These are phyloP conservation scores for Amiota minor DNA, from an alignment of 2,888 invertebrate genomes.

Conservation along the genomic window DNA sequence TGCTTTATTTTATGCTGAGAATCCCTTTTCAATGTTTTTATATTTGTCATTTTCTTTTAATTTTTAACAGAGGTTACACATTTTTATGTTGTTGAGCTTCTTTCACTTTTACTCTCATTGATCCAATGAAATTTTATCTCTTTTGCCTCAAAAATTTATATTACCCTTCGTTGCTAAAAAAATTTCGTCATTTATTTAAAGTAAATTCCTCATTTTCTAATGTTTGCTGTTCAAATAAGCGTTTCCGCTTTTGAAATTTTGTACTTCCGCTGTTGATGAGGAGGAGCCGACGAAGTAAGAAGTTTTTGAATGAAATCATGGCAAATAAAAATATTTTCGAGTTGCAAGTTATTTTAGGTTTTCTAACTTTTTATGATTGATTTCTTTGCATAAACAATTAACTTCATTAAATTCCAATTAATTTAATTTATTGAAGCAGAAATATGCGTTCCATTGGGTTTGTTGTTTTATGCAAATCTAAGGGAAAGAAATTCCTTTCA, in stretches of 20 bases:
- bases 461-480: constrained; percentile 54
- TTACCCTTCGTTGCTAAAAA: constrained; percentile 12
- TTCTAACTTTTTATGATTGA: constrained; percentile 40
- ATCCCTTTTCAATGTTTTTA: neutral
- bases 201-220: neutral
- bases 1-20: constrained; percentile 13
- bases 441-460: constrained; percentile 66
- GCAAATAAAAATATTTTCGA: neutral
- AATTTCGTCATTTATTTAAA: neutral
- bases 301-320: constrained; percentile 19
- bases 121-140: constrained; percentile 42
- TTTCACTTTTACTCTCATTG: neutral
- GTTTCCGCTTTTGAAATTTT: constrained; percentile 29
- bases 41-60: constrained; percentile 56
- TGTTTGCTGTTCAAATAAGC: neutral
- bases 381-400: constrained; percentile 56
- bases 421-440: constrained; percentile 66
- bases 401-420: constrained; percentile 66
- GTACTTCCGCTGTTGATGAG: constrained; percentile 25
- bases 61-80: constrained; percentile 54
- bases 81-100: constrained; percentile 38
- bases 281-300: constrained; percentile 4
- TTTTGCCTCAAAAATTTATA: constrained; percentile 41
- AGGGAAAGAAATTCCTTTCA: neutral
- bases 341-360: neutral